Conservation (phyloP, 2,113 vertebrate genomes). For the Holacanthus passer region DNA sequence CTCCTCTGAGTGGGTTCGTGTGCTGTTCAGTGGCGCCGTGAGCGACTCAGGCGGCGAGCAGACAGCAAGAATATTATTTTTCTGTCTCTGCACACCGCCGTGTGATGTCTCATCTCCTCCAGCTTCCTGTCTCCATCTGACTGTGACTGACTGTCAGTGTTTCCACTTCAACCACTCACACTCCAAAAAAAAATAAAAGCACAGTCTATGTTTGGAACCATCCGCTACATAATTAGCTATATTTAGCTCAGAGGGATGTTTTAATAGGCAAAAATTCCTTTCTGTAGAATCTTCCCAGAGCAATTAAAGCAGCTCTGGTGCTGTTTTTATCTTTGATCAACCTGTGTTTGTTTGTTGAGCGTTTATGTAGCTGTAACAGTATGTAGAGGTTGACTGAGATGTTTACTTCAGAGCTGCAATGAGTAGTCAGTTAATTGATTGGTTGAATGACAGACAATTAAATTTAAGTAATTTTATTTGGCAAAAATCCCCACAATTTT, state of each 20-base stretch:
- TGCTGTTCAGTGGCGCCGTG: neutral
- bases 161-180: conserved; percentile 29
- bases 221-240: neutral
- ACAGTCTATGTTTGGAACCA: conserved; percentile 42
- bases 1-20: conserved; percentile 1
- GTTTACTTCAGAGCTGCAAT: neutral
- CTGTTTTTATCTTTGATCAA: neutral
- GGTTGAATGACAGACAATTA: neutral
- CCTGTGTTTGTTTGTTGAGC: neutral
- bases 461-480: neutral
- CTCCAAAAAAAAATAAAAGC: neutral
- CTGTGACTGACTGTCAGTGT: conserved; percentile 1
- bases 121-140: neutral
- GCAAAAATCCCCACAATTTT: fast-evolving
- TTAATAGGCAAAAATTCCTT: neutral
- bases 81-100: neutral
- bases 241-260: conserved; percentile 12
- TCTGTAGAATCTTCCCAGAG: neutral
- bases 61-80: neutral
- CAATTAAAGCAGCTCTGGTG: neutral
- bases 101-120: conserved; percentile 30
- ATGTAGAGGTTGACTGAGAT: neutral
- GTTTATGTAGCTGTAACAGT: neutral
- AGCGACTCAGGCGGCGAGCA: neutral
- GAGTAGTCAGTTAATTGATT: neutral